Evolutionary conservation across 35 echinoderm and acorn worm genomes (phyloP).

Genomic region (Ptychodera flava): DNA sequence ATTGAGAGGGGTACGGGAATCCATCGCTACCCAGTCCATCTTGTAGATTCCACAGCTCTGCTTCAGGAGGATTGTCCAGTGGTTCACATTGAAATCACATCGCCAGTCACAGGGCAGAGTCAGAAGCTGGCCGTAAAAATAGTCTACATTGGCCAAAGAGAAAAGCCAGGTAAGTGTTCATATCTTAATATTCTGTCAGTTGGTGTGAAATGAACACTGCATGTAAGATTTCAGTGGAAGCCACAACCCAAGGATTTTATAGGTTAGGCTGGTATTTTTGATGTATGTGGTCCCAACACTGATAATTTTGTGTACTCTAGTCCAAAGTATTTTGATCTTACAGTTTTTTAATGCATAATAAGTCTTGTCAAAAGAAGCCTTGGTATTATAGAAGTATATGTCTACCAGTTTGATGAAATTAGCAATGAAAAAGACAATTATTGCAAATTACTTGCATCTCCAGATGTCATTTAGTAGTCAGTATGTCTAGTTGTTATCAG

Average conservation of each 20-base stretch:
- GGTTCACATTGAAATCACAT: not conserved
- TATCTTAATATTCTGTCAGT: not conserved
- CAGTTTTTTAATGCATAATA: not conserved
- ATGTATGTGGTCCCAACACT: too few species aligned
- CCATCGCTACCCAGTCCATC: not conserved
- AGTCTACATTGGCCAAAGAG: not conserved
- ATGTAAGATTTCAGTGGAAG: not conserved
- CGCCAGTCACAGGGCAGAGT: not conserved
- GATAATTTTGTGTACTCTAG: too few species aligned
- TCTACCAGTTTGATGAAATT: too few species aligned
- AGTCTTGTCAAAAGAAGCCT: too few species aligned
- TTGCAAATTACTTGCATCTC: too few species aligned
- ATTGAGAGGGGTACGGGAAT: not conserved
- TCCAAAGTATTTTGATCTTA: too few species aligned
- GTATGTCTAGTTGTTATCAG: too few species aligned
- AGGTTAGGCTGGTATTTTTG: too few species aligned
- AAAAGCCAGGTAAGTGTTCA: not conserved
- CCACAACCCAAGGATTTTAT: not conserved
- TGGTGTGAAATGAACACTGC: not conserved
- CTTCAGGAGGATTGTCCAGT: not conserved
- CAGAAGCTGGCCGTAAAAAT: not conserved
- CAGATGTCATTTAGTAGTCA: too few species aligned
- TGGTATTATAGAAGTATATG: too few species aligned
- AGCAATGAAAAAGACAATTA: too few species aligned
- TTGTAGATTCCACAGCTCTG: not conserved